Evolutionary conservation across 2,888 invertebrate genomes (phyloP), one percentile per base, ranked within the genome.

Genomic region (Acholoe squamosa): DNA sequence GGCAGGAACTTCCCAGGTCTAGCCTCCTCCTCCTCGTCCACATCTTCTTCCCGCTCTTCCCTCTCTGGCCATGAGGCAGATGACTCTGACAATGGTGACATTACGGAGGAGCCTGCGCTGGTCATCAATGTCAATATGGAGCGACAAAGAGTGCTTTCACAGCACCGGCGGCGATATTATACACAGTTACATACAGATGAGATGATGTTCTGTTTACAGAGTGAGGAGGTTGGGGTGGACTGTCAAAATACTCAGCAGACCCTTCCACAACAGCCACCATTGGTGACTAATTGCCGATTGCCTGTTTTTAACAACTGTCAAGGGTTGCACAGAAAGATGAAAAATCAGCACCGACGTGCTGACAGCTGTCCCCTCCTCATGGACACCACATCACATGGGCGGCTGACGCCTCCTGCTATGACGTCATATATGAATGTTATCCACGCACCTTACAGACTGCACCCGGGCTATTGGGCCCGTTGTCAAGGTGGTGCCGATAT

Each of bases 1-100:
- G 89, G 89, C 34, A 28, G 89, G 22, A 28, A 89, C 61, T 89
- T 89, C 86, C 86, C 86, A 1, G 86, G 86, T 5, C 22, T 86
- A 28, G 54, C 86, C 16, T 86, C 86, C 25, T 25, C 54, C 22
- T 31, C 86, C 28, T 34, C 84, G 28, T 84, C 84, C 43, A 34
- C 86, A 0, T 31, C 86, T 12, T 54, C 86, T 12, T 86, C 86
- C 25, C 52, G 54, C n/a, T 86, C 86, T 7, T 86, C 86, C 0
- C n/a, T 86, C 54, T 52, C 86, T 12, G 86, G 52, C 28, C 1
- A n/a, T 5, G 34, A 34, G 1, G 19, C 22, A 19, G 84, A 84
- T 43, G 43, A 43, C 43, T 34, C 43, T 16, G 84, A 43, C 34
- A 22, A 43, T 51, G 84, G 33, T 16, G 84, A 16, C 22, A 22